phyloP scores from a whole-genome alignment of 2,888 invertebrate species.

The Apoderus coryli region DNA sequence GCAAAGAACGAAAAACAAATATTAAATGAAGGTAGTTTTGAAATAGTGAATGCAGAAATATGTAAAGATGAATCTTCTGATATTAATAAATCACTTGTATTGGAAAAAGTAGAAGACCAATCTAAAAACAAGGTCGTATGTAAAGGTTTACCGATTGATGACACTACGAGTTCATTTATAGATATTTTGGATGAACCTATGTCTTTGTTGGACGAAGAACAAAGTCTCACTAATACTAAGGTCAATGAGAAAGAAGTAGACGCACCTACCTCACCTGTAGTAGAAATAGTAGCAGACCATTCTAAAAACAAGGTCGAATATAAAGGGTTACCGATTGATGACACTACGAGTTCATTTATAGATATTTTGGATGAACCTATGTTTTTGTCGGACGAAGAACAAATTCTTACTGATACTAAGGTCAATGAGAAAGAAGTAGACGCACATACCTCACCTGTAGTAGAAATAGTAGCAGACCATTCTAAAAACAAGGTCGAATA shows the following conservation, averaged over 20 bases:
- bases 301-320: conserved; percentile 15
- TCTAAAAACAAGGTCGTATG: conserved; percentile 14
- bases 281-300: not conserved
- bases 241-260: conserved; percentile 1
- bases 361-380: conserved; percentile 23
- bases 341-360: conserved; percentile 16
- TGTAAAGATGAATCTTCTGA: conserved; percentile 5
- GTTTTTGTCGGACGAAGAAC: conserved; percentile 21
- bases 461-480: conserved; percentile 8
- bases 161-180: conserved; percentile 27
- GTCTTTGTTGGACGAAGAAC: conserved; percentile 19
- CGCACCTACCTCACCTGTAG: not conserved
- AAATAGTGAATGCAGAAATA: too few species aligned
- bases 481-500: conserved; percentile 11
- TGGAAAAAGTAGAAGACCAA: conserved; percentile 23
- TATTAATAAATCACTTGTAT: conserved; percentile 9
- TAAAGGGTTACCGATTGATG: conserved; percentile 20
- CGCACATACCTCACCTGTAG: too few species aligned
- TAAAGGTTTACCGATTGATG: conserved; percentile 20
- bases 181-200: conserved; percentile 25
- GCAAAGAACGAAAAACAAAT: too few species aligned
- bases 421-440: conserved; percentile 6
- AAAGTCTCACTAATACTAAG: conserved; percentile 1
- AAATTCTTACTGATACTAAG: not conserved
- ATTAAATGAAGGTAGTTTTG: too few species aligned